A percentile compares a stretch with the other conserved stretches of the same genome.
These are phyloP conservation scores for Lagria hirta DNA, from an alignment of 2,888 invertebrate species.

Conservation along the genomic window DNA sequence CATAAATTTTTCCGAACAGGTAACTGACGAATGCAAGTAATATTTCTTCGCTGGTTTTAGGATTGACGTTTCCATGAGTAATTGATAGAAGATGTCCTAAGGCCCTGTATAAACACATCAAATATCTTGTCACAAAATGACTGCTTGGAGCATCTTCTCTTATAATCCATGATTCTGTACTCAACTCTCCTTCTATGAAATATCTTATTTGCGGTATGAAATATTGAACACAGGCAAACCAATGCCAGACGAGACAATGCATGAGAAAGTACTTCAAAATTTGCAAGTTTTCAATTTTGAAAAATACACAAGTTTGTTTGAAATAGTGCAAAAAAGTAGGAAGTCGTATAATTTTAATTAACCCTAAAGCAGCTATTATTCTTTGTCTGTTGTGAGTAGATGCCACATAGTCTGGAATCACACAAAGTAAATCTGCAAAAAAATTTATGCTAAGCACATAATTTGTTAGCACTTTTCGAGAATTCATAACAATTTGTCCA, in stretches of 20 bases:
- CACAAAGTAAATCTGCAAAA: constrained; percentile 6
- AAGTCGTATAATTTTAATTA: constrained; percentile 12
- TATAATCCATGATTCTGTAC: constrained; percentile 7
- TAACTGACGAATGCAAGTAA: constrained; percentile 8
- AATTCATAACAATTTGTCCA: constrained; percentile 12
- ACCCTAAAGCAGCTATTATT: constrained; percentile 1
- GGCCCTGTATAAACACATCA: constrained; percentile 9
- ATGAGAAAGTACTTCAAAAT: constrained; percentile 3
- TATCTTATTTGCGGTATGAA: constrained; percentile 15
- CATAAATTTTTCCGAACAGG: constrained; percentile 31
- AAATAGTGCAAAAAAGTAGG: constrained; percentile 12
- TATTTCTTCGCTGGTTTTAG: constrained; percentile 12
- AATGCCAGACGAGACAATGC: constrained; percentile 8
- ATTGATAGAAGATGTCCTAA: constrained; percentile 10
- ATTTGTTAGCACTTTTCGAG: constrained; percentile 8
- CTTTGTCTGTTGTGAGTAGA: neutral
- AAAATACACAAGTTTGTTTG: constrained; percentile 9
- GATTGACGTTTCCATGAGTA: constrained; percentile 4
- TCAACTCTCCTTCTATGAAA: constrained; percentile 6
- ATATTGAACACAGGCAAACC: constrained; percentile 12
- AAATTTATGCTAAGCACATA: constrained; percentile 13
- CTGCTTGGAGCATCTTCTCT: constrained; percentile 4
- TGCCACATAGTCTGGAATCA: too few relatives aligned
- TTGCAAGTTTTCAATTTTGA: constrained; percentile 2
- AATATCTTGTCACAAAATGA: constrained; percentile 1